These are phyloP conservation scores for Phrynocephalus vlangalii DNA, from an alignment of 2,797 vertebrate genomes.

Conservation along the genomic window DNA sequence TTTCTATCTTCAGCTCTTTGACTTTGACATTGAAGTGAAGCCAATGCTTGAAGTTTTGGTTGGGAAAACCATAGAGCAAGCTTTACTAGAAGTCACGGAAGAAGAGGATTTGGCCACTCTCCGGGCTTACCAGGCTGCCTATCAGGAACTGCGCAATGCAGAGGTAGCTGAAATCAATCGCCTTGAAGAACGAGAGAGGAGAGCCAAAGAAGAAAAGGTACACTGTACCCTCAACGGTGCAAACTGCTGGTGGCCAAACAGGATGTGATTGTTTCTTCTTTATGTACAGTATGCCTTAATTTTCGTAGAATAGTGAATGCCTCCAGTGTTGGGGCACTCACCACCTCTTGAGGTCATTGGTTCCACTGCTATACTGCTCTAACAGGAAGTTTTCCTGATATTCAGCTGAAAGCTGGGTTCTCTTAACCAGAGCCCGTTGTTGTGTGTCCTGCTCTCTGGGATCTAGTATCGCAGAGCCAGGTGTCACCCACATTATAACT, in stretches of 20 bases:
- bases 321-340: too few relatives aligned
- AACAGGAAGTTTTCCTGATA: too few relatives aligned
- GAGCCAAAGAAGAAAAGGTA: conserved; percentile 88
- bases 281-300: neutral
- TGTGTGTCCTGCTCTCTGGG: too few relatives aligned
- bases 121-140: conserved; percentile 79
- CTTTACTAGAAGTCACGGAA: conserved; percentile 92
- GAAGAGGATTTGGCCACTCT: conserved; percentile 91
- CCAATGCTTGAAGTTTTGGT: conserved; percentile 90
- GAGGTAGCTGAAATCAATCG: conserved; percentile 90
- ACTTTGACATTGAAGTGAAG: conserved; percentile 94
- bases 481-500: too few relatives aligned
- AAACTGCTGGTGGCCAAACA: neutral
- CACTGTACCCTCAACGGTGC: neutral
- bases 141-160: conserved; percentile 81
- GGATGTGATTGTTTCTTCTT: neutral
- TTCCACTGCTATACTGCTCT: too few relatives aligned
- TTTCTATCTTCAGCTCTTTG: conserved; percentile 87
- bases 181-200: conserved; percentile 89
- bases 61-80: conserved; percentile 92
- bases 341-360: too few relatives aligned
- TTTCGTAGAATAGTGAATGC: too few relatives aligned
- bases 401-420: too few relatives aligned
- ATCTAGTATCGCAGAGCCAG: too few relatives aligned
- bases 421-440: too few relatives aligned